Conservation (phyloP, 1,140 invertebrate genomes). For the Trachelipus rathkii region DNA sequence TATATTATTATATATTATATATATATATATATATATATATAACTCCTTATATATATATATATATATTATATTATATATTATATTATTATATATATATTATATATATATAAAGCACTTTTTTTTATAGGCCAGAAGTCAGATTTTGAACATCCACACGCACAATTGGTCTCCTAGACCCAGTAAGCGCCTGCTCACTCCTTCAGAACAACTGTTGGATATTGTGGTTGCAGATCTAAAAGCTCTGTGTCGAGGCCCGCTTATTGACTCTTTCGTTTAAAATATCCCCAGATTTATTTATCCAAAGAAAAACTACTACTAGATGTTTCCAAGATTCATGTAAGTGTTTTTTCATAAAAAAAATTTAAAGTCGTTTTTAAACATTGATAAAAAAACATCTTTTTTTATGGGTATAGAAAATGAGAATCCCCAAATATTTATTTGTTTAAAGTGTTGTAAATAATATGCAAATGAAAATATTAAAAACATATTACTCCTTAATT, state of each 20-base stretch:
- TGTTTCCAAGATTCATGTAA: slow-evolving; percentile 68
- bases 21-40: too few relatives aligned
- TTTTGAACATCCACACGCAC: slow-evolving; percentile 64
- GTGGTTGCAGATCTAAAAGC: slow-evolving; percentile 85
- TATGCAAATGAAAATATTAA: too few relatives aligned
- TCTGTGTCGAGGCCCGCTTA: slow-evolving; percentile 78
- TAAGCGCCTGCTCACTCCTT: slow-evolving; percentile 60
- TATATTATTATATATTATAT: too few relatives aligned
- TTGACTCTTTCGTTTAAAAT: slow-evolving; percentile 71
- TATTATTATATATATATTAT: too few relatives aligned
- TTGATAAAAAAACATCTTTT: not conserved
- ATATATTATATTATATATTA: too few relatives aligned
- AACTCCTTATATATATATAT: too few relatives aligned
- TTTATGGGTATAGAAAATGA: not conserved
- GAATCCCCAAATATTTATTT: too few relatives aligned
- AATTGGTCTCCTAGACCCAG: slow-evolving; percentile 63
- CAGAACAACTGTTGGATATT: slow-evolving; percentile 78
- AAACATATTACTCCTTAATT: too few relatives aligned
- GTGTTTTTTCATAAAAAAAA: slow-evolving; percentile 33
- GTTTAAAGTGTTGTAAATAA: too few relatives aligned
- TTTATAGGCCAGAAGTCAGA: slow-evolving; percentile 60
- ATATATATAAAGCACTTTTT: too few relatives aligned
- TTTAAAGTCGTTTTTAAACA: not conserved
- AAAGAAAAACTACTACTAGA: slow-evolving; percentile 74
- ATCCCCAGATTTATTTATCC: slow-evolving; percentile 85